Conservation (phyloP, 2,113 vertebrate species). For the Riparia riparia region DNA sequence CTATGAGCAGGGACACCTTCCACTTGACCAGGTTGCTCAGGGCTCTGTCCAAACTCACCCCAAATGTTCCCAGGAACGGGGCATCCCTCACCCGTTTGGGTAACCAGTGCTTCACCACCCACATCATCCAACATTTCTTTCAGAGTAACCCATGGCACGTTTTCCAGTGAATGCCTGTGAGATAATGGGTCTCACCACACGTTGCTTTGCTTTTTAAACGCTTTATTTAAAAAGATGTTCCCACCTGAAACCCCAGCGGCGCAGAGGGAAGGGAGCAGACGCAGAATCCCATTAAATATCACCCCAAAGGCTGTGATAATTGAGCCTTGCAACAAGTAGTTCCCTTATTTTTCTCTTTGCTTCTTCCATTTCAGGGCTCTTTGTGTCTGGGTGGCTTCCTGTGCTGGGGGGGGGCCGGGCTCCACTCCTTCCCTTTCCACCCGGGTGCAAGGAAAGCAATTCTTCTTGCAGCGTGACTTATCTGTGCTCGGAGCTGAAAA, state of each 20-base stretch:
- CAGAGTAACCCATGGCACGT: rapidly evolving
- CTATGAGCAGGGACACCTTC: not conserved
- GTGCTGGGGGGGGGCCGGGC: not conserved
- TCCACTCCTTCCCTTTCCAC: constrained; percentile 38
- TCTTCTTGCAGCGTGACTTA: not conserved
- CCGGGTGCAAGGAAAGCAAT: not conserved
- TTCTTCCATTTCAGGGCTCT: constrained; percentile 3
- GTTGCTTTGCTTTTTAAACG: not conserved
- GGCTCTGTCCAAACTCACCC: not conserved
- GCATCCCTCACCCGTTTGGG: not conserved
- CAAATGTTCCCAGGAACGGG: not conserved
- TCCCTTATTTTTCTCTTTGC: not conserved
- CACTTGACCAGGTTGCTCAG: not conserved
- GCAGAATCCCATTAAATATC: not conserved
- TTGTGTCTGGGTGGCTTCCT: constrained; percentile 59
- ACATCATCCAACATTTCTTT: not conserved
- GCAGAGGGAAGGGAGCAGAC: not conserved
- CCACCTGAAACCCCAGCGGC: not conserved
- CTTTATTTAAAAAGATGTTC: not conserved
- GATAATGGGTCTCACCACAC: not conserved
- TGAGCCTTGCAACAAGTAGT: not conserved
- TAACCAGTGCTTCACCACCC: not conserved
- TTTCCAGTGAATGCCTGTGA: rapidly evolving
- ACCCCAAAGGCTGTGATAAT: not conserved
- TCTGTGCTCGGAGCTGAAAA: constrained; percentile 31